These are phyloP conservation scores for Labroides dimidiatus DNA, from an alignment of 2,797 vertebrate species.

Conservation along the genomic window DNA sequence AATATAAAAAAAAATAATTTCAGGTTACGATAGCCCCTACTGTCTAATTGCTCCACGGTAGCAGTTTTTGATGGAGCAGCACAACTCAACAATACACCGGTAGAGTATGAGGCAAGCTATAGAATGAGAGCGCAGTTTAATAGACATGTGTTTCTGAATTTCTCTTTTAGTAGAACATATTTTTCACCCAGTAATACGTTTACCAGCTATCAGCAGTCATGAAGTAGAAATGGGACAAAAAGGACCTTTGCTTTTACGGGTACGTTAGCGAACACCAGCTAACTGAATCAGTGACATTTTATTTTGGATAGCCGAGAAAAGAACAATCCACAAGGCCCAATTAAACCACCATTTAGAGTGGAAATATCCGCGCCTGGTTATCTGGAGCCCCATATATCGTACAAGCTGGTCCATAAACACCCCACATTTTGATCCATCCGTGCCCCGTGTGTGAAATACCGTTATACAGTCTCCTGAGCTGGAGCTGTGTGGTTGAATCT, in stretches of 20 bases:
- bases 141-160: neutral
- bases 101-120: constrained; percentile 13
- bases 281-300: constrained; percentile 43
- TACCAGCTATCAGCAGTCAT: neutral
- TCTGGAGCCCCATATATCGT: neutral
- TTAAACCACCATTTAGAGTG: constrained; percentile 52
- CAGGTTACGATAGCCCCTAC: no score
- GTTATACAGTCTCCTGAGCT: constrained; percentile 53
- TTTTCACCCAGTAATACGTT: neutral
- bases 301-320: constrained; percentile 61
- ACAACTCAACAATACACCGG: constrained; percentile 39
- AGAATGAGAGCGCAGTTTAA: constrained; percentile 16
- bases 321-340: constrained; percentile 68
- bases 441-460: constrained; percentile 31
- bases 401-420: neutral
- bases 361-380: constrained; percentile 14
- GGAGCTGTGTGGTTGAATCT: constrained; percentile 34
- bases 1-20: no score
- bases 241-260: constrained; percentile 16
- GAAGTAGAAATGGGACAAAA: constrained; percentile 3
- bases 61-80: no score
- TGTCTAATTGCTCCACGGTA: no score
- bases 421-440: constrained; percentile 20
- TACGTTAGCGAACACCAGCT: constrained; percentile 38
- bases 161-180: neutral